Evolutionary conservation across 1,140 invertebrate genomes (phyloP).

Genomic region (Bombus pyrosoma): DNA sequence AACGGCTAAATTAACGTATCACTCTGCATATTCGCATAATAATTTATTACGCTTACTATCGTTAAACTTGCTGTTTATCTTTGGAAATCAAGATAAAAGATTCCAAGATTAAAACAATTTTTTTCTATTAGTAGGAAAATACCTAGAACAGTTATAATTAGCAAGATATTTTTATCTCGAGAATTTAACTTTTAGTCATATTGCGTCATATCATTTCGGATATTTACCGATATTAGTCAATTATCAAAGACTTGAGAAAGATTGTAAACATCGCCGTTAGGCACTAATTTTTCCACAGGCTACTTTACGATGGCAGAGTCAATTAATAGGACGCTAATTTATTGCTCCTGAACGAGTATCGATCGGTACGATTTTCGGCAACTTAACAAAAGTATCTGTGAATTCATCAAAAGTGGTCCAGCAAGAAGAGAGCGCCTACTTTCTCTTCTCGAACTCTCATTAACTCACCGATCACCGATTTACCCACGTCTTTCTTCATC

Average conservation of each 20-base stretch:
- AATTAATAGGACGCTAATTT: background rate
- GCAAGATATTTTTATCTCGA: background rate
- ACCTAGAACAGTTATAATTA: background rate
- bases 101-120: background rate
- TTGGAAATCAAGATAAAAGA: background rate
- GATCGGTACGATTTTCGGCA: background rate
- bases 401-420: conserved; percentile 33
- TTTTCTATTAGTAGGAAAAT: background rate
- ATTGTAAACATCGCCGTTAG: background rate
- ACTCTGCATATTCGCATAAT: background rate
- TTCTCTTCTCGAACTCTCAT: conserved; percentile 56
- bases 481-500: conserved; percentile 21
- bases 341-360: background rate
- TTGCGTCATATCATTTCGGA: background rate
- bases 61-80: background rate
- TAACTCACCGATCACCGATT: background rate
- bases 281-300: background rate
- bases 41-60: background rate
- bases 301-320: background rate
- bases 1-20: background rate
- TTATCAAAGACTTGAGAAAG: background rate
- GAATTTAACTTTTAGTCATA: background rate
- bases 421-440: conserved; percentile 57
- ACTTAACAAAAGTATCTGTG: background rate
- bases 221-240: background rate